These are phyloP conservation scores for Dinomys branickii DNA, from an alignment of 2,113 vertebrate genomes.

Conservation along the genomic window DNA sequence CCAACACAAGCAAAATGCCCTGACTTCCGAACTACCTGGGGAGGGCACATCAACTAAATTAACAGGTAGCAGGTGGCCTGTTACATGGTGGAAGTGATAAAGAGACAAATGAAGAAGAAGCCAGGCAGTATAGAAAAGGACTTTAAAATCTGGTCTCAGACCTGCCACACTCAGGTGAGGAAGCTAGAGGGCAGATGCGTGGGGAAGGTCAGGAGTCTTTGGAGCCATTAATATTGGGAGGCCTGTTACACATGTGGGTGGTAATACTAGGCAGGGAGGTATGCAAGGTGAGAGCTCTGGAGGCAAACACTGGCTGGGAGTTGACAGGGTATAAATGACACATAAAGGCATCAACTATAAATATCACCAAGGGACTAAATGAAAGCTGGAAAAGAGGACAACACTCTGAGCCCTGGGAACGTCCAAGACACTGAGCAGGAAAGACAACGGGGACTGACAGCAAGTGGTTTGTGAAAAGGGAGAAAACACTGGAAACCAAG, in stretches of 20 bases:
- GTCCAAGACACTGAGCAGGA: not conserved
- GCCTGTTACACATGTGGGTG: too few species aligned
- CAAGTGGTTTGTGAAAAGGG: too few species aligned
- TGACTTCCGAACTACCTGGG: not conserved
- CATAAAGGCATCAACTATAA: not conserved
- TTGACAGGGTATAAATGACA: not conserved
- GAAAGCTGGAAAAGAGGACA: not conserved
- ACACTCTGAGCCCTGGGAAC: too few species aligned
- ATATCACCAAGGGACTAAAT: not conserved
- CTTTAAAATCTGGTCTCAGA: not conserved
- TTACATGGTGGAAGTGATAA: fast-evolving
- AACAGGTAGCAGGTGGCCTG: not conserved
- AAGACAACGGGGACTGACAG: not conserved
- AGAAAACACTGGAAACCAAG: not conserved
- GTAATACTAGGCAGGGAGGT: too few species aligned
- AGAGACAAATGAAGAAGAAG: not conserved
- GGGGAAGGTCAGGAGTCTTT: too few species aligned
- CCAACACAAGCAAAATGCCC: not conserved
- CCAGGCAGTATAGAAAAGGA: not conserved
- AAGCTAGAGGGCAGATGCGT: too few species aligned
- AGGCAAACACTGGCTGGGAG: not conserved
- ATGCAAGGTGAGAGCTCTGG: not conserved
- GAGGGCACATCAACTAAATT: not conserved
- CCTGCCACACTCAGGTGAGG: too few species aligned
- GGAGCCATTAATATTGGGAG: too few species aligned